A percentile compares a stretch with the other conserved stretches of the same genome.
Conservation (phyloP, 2,113 vertebrate species). For the Saimiri boliviensis region DNA sequence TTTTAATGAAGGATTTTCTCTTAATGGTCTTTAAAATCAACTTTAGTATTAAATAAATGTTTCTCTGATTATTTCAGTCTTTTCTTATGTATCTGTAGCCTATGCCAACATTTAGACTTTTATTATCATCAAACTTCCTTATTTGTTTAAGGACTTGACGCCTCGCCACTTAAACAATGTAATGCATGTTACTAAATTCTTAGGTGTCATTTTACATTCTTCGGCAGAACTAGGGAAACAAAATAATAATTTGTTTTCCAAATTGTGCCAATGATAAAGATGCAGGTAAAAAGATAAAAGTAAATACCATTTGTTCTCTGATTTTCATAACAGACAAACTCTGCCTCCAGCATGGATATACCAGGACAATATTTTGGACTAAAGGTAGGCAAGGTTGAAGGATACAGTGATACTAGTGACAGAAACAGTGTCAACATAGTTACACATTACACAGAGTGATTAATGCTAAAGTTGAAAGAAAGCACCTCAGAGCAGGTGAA, state of each 20-base stretch:
- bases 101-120: background rate
- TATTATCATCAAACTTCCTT: background rate
- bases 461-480: background rate
- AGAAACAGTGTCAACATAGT: background rate
- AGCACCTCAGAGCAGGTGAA: background rate
- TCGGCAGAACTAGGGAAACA: background rate
- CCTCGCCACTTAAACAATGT: background rate
- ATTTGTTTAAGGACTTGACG: background rate
- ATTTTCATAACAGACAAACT: background rate
- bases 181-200: background rate
- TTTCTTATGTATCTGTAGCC: background rate
- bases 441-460: background rate
- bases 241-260: background rate
- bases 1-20: background rate
- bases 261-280: background rate
- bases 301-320: background rate
- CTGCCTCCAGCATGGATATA: background rate
- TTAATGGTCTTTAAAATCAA: background rate
- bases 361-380: background rate
- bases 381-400: background rate
- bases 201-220: background rate
- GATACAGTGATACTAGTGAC: rapidly evolving
- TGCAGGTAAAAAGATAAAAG: background rate
- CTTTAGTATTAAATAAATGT: conserved; percentile 25
- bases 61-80: background rate